Base-by-base conservation (phyloP, 1,140 invertebrate species). In the Pachypeltis micranthus region DNA sequence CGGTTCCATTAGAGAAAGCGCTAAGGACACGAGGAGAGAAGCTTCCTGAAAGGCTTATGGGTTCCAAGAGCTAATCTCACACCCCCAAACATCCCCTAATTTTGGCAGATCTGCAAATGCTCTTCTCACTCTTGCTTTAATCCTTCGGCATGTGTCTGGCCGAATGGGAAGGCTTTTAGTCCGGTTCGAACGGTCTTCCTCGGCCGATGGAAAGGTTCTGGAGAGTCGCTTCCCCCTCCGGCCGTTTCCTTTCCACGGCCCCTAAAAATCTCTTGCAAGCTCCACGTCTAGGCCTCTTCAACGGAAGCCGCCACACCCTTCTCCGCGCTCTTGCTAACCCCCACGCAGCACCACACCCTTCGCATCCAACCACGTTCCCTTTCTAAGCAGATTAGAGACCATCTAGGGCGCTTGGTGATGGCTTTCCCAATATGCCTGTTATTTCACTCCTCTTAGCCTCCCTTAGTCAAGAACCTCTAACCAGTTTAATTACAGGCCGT, bases 61-160 rank as follows among this genome's bases (percentile, higher is more conserved):
- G 55, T 26, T 57, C 55, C 55, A 57, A 57, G 55, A 25, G 55
- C 55, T 57, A 57, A 57, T 57, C 55, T 57, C 55, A 57, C 55
- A 57, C 55, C 55, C 55, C 26, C 19, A 25, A 39, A 57, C 55
- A 57, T 57, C 55, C 55, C 55, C 55, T 57, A 57, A 57, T 57
- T 57, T 57, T 21, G 24, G 27, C 23, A 23, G 55, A 57, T 57
- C 55, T 57, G 55, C 55, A 57, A 57, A 57, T 57, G 55, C 55
- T 57, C 55, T 57, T 25, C 55, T 27, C 55, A 25, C 55, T 25
- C 55, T 57, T 28, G 26, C 27, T 29, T 25, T 57, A 57, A 57
- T 57, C 55, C 55, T 57, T 57, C 21, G 55, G 55, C 55, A 57
- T 57, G 55, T 29, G 47, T 21, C 47, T 51, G 12, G 47, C n/a